phyloP scores from a whole-genome alignment of 2,113 vertebrate genomes.

The Fregetta grallaria region DNA sequence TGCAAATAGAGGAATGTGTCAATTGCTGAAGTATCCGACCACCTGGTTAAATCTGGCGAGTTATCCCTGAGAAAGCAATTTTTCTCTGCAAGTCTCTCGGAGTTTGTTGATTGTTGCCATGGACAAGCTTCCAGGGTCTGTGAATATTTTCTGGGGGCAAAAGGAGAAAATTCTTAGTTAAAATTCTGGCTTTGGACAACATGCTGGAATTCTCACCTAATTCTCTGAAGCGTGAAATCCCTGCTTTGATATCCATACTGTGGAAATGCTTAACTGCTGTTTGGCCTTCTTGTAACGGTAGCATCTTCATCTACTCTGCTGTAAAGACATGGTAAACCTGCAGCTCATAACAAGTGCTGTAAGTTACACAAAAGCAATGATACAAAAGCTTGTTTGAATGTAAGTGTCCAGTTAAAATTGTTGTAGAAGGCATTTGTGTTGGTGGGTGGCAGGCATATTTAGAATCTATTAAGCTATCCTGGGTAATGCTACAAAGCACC shows the following conservation, averaged over 20 bases:
- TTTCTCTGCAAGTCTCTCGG: constrained; percentile 78
- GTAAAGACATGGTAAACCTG: not conserved
- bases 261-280: not conserved
- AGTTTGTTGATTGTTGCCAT: constrained; percentile 82
- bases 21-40: not conserved
- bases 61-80: constrained; percentile 75
- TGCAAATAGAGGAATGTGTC: constrained; percentile 71
- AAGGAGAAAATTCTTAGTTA: not conserved
- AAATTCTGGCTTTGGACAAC: not conserved
- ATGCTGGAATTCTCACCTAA: not conserved
- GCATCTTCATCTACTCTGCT: not conserved
- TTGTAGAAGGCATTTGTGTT: not conserved
- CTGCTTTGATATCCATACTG: not conserved
- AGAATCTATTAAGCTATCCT: not conserved
- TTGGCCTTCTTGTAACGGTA: not conserved
- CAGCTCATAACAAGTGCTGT: not conserved
- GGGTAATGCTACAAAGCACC: not conserved
- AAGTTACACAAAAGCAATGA: not conserved
- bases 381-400: not conserved
- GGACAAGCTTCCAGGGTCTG: constrained; percentile 86
- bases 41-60: not conserved
- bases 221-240: not conserved
- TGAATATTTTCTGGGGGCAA: constrained; percentile 86
- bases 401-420: not conserved
- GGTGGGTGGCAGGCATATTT: not conserved